Percentiles rank a stretch among this genome's conserved stretches.
Evolutionary conservation across 2,113 vertebrate genomes (phyloP).

Genomic region (Bostrychus sinensis): DNA sequence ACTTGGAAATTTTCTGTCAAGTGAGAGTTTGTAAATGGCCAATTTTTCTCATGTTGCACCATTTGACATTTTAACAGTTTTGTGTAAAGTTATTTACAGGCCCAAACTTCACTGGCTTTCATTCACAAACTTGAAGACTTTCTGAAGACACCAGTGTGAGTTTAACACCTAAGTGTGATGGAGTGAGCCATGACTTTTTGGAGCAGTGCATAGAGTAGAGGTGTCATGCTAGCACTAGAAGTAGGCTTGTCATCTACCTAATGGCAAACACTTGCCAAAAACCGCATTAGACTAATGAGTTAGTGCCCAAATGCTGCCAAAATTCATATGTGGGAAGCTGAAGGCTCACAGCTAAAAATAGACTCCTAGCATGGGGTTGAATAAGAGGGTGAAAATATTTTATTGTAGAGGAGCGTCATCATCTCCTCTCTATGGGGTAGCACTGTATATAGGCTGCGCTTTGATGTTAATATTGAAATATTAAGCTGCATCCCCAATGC

Average conservation of each 20-base stretch:
- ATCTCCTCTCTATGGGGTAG: background rate
- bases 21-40: no score
- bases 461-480: constrained; percentile 39
- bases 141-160: background rate
- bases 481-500: constrained; percentile 15
- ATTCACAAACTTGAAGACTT: background rate
- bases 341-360: background rate
- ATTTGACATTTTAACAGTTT: no score
- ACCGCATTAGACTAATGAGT: constrained; percentile 43
- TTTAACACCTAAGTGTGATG: constrained; percentile 2
- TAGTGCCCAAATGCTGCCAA: constrained; percentile 5
- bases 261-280: constrained; percentile 36
- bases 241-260: constrained; percentile 14
- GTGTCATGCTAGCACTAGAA: constrained; percentile 29
- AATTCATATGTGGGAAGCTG: constrained; percentile 9
- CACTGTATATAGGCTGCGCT: background rate
- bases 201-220: constrained; percentile 3
- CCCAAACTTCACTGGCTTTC: background rate
- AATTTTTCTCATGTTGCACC: no score
- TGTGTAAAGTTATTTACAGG: no score
- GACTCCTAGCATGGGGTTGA: background rate
- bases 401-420: constrained; percentile 15
- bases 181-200: constrained; percentile 1
- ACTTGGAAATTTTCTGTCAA: no score
- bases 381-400: background rate